Evolutionary conservation across 1,140 invertebrate genomes (phyloP).

Genomic region (Idris sp.): DNA sequence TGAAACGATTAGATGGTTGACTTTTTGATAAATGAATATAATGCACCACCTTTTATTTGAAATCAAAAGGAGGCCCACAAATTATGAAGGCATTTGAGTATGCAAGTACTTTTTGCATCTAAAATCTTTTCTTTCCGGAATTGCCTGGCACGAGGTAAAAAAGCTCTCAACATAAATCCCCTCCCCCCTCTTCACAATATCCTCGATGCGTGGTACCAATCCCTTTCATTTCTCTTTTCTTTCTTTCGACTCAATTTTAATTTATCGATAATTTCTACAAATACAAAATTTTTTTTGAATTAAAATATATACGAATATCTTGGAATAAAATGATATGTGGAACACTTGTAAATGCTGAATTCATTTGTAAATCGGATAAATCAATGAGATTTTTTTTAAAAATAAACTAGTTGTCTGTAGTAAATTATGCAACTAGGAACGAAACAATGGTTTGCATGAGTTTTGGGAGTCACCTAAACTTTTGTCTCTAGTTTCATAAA

Average conservation of each 20-base stretch:
- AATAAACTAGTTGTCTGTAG: neutral
- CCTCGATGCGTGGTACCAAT: slow-evolving; percentile 64
- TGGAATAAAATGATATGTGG: slow-evolving; percentile 39
- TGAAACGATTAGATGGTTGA: slow-evolving; percentile 16
- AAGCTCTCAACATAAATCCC: slow-evolving; percentile 70
- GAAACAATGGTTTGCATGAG: too few species aligned
- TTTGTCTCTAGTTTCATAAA: too few species aligned
- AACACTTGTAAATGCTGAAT: slow-evolving; percentile 3
- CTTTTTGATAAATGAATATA: slow-evolving; percentile 23
- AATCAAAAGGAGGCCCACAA: slow-evolving; percentile 27
- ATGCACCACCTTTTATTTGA: slow-evolving; percentile 15
- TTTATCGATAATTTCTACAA: slow-evolving; percentile 70
- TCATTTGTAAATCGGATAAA: neutral
- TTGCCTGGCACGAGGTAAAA: slow-evolving; percentile 49
- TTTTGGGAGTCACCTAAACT: too few species aligned
- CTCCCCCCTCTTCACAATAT: too few species aligned
- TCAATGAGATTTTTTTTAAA: too few species aligned
- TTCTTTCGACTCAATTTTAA: slow-evolving; percentile 67
- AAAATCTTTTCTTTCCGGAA: slow-evolving; percentile 24
- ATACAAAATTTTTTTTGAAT: slow-evolving; percentile 37
- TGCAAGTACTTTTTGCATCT: slow-evolving; percentile 28
- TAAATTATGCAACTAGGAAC: neutral
- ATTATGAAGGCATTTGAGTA: slow-evolving; percentile 36
- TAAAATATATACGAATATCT: slow-evolving; percentile 53
- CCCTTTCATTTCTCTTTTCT: slow-evolving; percentile 61